phyloP scores from a whole-genome alignment of 1,140 invertebrate genomes.

The Sipha flava region DNA sequence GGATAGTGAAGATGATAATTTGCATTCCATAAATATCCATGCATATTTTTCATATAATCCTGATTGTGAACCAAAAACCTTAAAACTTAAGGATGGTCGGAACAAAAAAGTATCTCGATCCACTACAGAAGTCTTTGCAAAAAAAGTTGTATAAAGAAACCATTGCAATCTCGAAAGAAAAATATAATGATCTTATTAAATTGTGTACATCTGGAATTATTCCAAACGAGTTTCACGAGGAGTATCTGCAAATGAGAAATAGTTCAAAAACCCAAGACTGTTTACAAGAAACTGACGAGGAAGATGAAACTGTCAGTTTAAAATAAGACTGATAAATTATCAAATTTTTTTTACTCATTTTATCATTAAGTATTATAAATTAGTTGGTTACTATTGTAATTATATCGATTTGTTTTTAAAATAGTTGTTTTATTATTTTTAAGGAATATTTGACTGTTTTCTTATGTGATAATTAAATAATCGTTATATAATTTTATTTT shows the following conservation, averaged over 20 bases:
- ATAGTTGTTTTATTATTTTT: background rate
- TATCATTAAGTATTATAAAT: background rate
- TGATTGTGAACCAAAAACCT: background rate
- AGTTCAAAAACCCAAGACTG: background rate
- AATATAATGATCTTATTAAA: background rate
- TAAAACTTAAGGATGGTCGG: background rate
- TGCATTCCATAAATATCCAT: background rate
- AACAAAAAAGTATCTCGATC: background rate
- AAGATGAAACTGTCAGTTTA: background rate
- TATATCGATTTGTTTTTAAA: background rate
- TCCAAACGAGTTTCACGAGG: background rate
- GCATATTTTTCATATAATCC: background rate
- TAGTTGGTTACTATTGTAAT: background rate
- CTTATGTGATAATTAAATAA: background rate
- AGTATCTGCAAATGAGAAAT: background rate
- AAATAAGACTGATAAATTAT: background rate
- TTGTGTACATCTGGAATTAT: background rate
- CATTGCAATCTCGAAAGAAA: background rate
- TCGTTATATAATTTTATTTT: background rate
- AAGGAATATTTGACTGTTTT: background rate
- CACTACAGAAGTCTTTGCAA: background rate
- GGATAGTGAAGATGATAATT: background rate
- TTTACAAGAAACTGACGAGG: background rate
- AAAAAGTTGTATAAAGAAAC: background rate
- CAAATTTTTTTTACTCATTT: background rate